Evolutionary conservation across 2,113 vertebrate genomes (phyloP).

Genomic region (Oryzias javanicus): DNA sequence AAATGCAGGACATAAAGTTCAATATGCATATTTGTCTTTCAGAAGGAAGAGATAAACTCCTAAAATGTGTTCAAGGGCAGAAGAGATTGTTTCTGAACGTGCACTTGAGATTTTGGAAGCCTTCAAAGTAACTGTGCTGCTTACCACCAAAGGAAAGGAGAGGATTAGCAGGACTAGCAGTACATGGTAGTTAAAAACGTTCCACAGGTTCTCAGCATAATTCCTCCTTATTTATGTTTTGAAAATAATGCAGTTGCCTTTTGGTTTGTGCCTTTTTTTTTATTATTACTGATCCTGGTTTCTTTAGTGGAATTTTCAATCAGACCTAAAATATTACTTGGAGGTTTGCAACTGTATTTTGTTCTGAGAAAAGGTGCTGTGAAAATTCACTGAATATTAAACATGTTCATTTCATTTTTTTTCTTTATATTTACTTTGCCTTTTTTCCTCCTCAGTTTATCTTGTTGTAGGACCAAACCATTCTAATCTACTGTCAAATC

Average conservation of each 20-base stretch:
- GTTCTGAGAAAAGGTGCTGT: no score
- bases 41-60: no score
- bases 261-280: conserved; percentile 51
- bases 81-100: conserved; percentile 4
- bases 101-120: conserved; percentile 8
- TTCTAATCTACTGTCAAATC: no score
- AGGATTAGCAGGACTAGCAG: conserved; percentile 6
- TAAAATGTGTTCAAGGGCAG: background rate
- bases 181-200: conserved; percentile 23
- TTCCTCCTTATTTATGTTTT: conserved; percentile 14
- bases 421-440: no score
- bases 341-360: no score
- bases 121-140: background rate
- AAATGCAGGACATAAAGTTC: no score
- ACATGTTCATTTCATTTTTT: no score
- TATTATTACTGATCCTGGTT: conserved; percentile 13
- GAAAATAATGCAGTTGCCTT: conserved; percentile 40
- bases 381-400: no score
- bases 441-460: no score
- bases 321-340: no score
- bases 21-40: no score
- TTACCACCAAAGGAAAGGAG: conserved; percentile 11
- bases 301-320: conserved; percentile 4
- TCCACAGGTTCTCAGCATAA: conserved; percentile 27
- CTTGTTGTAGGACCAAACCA: no score